These are phyloP conservation scores for Psettodes erumei DNA, from an alignment of 2,113 vertebrate genomes.

Conservation along the genomic window DNA sequence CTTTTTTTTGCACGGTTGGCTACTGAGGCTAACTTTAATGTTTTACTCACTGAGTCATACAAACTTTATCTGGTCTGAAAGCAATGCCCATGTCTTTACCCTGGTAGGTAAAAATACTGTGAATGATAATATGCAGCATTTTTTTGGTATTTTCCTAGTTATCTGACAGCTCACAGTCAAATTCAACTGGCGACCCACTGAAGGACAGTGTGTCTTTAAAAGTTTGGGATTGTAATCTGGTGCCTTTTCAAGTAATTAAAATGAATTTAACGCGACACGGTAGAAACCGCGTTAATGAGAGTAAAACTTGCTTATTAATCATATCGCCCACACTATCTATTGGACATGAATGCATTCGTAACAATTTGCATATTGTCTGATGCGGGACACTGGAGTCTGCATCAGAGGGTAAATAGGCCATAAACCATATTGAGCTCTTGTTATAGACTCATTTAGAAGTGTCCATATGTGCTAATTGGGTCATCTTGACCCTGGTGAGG, in stretches of 20 bases:
- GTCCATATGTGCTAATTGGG: conserved; percentile 64
- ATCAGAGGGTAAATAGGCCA: conserved; percentile 36
- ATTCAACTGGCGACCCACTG: not conserved
- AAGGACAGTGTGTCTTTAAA: not conserved
- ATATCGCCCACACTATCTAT: not conserved
- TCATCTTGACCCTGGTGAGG: conserved; percentile 47
- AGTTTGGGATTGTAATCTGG: too few relatives aligned
- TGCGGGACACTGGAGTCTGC: not conserved
- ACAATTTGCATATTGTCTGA: not conserved
- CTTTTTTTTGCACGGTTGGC: not conserved
- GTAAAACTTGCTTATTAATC: not conserved
- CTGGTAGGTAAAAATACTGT: not conserved
- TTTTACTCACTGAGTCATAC: not conserved
- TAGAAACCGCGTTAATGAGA: too few relatives aligned
- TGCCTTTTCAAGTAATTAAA: too few relatives aligned
- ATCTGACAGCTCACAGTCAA: not conserved
- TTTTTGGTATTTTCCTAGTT: not conserved
- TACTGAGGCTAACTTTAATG: not conserved
- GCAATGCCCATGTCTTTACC: not conserved
- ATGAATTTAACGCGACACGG: too few relatives aligned
- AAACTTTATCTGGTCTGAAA: not conserved
- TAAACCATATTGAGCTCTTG: conserved; percentile 36
- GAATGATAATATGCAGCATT: not conserved
- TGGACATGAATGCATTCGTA: not conserved
- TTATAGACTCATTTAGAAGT: conserved; percentile 27